Percentiles rank a stretch among this genome's conserved stretches.
Evolutionary conservation across 2,113 vertebrate species (phyloP).

Genomic region (Aix galericulata): DNA sequence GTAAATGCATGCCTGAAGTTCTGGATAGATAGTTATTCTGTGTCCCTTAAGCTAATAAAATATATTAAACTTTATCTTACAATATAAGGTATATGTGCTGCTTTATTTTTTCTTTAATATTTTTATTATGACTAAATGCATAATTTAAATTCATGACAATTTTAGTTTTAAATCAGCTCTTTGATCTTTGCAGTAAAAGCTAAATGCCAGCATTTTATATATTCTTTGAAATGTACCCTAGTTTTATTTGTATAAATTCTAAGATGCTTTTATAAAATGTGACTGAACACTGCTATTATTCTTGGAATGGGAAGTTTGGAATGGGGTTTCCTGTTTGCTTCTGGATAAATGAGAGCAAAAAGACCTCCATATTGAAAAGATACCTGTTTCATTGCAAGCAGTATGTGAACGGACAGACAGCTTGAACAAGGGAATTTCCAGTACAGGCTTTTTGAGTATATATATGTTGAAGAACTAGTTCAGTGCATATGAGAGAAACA

Average conservation of each 20-base stretch:
- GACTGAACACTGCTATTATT: constrained; percentile 41
- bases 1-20: constrained; percentile 85
- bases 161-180: constrained; percentile 9
- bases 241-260: constrained; percentile 58
- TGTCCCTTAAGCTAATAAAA: constrained; percentile 81
- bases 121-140: constrained; percentile 34
- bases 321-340: constrained; percentile 3
- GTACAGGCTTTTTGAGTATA: not conserved
- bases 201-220: not conserved
- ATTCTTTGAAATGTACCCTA: constrained; percentile 34
- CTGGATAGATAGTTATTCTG: constrained; percentile 81
- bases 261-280: constrained; percentile 43
- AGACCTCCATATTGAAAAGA: not conserved
- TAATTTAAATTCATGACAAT: constrained; percentile 37
- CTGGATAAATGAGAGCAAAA: not conserved
- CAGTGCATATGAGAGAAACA: not conserved
- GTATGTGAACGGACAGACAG: not conserved
- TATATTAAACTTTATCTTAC: constrained; percentile 81
- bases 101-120: constrained; percentile 55
- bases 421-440: not conserved
- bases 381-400: not conserved
- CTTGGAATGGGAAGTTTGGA: constrained; percentile 35
- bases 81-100: constrained; percentile 58
- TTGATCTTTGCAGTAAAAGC: constrained; percentile 50
- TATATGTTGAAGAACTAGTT: not conserved